Evolutionary conservation across 1,140 invertebrate species (phyloP).

Genomic region (Anastrepha obliqua): DNA sequence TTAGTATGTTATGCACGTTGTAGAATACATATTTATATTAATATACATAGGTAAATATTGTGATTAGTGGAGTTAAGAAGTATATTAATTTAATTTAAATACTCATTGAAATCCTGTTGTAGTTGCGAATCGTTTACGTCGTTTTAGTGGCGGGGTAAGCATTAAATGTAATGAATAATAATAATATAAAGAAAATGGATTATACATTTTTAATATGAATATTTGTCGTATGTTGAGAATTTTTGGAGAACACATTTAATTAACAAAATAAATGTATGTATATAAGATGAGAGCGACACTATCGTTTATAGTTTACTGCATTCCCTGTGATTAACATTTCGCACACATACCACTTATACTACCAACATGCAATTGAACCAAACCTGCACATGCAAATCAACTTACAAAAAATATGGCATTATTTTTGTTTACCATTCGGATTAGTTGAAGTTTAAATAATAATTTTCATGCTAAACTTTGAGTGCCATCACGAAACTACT

Average conservation of each 20-base stretch:
- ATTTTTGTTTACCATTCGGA: not conserved
- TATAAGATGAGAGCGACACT: no score
- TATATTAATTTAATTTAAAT: slow-evolving; percentile 68
- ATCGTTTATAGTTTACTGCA: no score
- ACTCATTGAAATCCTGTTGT: slow-evolving; percentile 74
- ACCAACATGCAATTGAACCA: not conserved
- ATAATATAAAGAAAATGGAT: slow-evolving; percentile 65
- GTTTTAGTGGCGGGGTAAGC: slow-evolving; percentile 68
- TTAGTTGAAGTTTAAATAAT: no score
- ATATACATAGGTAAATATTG: slow-evolving; percentile 10
- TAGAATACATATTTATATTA: slow-evolving; percentile 16
- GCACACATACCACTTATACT: no score
- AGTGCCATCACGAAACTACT: no score
- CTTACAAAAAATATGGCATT: not conserved
- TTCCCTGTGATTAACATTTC: no score
- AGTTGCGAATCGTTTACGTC: slow-evolving; percentile 60
- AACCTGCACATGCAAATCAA: not conserved
- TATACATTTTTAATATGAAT: slow-evolving; percentile 39
- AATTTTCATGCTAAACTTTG: no score
- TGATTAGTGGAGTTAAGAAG: slow-evolving; percentile 32
- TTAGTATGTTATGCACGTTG: slow-evolving; percentile 14
- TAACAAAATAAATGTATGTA: no score
- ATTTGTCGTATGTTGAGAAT: no score
- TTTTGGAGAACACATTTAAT: no score
- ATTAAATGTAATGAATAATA: slow-evolving; percentile 63